Conservation (phyloP, 2,113 vertebrate species). For the Baryphthengus martii region DNA sequence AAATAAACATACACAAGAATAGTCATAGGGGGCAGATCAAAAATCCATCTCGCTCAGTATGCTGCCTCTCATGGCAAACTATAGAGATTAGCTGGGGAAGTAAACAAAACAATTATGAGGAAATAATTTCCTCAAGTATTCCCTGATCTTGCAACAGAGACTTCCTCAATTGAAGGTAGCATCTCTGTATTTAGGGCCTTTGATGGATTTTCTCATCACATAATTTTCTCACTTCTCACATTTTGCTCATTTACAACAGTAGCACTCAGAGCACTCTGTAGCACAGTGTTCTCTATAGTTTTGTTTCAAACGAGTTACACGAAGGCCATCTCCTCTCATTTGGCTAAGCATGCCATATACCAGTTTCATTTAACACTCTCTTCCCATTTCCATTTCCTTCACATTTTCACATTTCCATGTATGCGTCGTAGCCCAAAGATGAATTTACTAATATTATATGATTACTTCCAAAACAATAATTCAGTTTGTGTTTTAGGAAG, state of each 20-base stretch:
- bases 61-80: background rate
- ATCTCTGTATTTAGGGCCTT: background rate
- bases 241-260: background rate
- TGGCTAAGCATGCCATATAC: background rate
- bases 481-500: background rate
- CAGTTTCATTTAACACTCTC: background rate
- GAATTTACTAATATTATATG: background rate
- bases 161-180: background rate
- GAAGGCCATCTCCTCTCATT: background rate
- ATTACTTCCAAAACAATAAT: background rate
- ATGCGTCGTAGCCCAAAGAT: background rate
- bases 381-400: background rate
- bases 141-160: background rate
- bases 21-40: background rate
- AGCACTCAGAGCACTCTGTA: background rate
- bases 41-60: background rate
- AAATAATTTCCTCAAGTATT: background rate
- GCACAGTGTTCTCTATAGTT: background rate
- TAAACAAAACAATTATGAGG: background rate
- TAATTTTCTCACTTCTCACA: background rate
- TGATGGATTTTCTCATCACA: background rate
- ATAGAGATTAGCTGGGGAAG: background rate
- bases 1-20: background rate
- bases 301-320: background rate
- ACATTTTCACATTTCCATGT: background rate